Conservation (phyloP, 2,113 vertebrate genomes). For the Andinoacara biseriatus region DNA sequence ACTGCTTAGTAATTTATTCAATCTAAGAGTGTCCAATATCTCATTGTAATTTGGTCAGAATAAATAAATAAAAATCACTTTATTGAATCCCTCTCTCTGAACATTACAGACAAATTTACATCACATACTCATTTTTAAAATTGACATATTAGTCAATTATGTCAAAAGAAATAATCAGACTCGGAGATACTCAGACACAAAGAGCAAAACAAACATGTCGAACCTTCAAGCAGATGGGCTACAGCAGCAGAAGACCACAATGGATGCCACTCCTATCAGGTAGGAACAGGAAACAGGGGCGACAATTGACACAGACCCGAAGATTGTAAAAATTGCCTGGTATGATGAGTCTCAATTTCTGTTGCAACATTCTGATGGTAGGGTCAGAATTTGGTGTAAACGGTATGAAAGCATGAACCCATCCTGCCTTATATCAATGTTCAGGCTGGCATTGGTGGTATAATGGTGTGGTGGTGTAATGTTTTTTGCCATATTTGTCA, state of each 20-base stretch:
- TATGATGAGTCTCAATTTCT: not conserved
- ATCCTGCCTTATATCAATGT: not conserved
- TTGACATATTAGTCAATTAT: not conserved
- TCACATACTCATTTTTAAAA: not conserved
- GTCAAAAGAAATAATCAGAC: not conserved
- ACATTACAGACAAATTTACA: too few relatives aligned
- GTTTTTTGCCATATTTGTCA: too few relatives aligned
- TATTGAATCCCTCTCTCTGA: too few relatives aligned
- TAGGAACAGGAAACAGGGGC: not conserved
- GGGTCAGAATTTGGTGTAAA: not conserved
- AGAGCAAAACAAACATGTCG: too few relatives aligned
- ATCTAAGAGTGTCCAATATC: not conserved
- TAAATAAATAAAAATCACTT: not conserved
- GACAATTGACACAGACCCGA: not conserved
- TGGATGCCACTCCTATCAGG: not conserved
- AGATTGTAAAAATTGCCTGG: not conserved
- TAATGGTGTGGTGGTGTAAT: too few relatives aligned
- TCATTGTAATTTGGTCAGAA: not conserved
- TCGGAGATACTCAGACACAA: too few relatives aligned
- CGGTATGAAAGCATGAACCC: not conserved
- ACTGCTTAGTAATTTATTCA: not conserved
- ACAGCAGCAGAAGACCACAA: not conserved
- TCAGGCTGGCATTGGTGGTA: not conserved
- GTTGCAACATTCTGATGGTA: not conserved
- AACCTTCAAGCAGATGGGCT: not conserved